Conservation (phyloP, 2,113 vertebrate species). For the Marcusenius ussheri region DNA sequence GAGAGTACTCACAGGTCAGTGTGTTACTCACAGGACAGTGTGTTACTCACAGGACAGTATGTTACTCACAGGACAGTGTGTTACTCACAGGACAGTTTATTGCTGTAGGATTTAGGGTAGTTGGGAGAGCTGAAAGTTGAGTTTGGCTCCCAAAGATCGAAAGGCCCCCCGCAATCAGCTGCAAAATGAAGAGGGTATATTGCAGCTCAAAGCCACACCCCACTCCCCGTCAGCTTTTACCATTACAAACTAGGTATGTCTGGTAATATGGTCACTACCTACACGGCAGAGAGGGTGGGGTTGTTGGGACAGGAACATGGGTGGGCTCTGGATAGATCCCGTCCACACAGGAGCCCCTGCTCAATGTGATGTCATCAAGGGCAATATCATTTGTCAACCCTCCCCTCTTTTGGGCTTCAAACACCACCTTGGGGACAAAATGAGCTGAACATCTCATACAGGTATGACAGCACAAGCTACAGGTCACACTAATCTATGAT, state of each 20-base stretch:
- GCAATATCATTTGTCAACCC: slow-evolving; percentile 66
- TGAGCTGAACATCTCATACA: not conserved
- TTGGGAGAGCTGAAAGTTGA: slow-evolving; percentile 75
- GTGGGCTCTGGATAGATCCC: slow-evolving; percentile 72
- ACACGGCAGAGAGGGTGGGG: slow-evolving; percentile 60
- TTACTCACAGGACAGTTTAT: slow-evolving; percentile 73
- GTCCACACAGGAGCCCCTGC: slow-evolving; percentile 57
- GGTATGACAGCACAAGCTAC: not conserved
- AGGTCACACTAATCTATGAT: not conserved
- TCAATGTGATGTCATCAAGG: slow-evolving; percentile 76
- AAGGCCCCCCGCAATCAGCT: slow-evolving; percentile 85
- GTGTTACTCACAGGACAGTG: too few species aligned
- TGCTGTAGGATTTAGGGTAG: slow-evolving; percentile 73
- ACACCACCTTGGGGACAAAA: slow-evolving; percentile 62
- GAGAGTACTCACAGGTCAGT: too few species aligned
- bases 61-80: too few species aligned
- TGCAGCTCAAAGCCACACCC: not conserved
- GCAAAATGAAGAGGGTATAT: slow-evolving; percentile 36
- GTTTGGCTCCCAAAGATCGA: slow-evolving; percentile 80
- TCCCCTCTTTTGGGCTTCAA: slow-evolving; percentile 66
- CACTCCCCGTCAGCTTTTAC: not conserved
- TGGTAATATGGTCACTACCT: slow-evolving; percentile 29
- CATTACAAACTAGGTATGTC: not conserved
- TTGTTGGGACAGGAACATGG: slow-evolving; percentile 52
- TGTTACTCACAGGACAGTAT: slow-evolving; percentile 73